These are phyloP conservation scores for Adelognathus sp. DNA, from an alignment of 2,888 invertebrate species.

Conservation along the genomic window DNA sequence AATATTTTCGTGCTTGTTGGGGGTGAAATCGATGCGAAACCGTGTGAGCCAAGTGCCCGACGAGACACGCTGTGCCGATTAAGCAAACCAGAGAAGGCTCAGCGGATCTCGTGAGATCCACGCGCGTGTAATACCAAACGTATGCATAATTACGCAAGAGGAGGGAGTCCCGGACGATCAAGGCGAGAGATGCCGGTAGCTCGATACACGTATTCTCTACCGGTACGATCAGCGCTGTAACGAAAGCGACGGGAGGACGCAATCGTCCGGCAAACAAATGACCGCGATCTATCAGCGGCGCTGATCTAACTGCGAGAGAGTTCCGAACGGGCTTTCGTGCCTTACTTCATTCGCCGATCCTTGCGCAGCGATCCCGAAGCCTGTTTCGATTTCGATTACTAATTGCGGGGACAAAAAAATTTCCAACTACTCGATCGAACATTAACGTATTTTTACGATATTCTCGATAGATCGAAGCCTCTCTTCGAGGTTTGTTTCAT, in stretches of 20 bases:
- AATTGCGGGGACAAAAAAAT: not conserved
- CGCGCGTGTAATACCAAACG: constrained; percentile 24
- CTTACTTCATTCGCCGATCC: not conserved
- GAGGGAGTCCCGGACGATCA: constrained; percentile 27
- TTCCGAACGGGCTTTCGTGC: not conserved
- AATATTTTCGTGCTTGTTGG: not conserved
- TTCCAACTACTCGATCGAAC: too few relatives aligned
- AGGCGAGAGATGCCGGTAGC: constrained; percentile 22
- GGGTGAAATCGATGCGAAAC: not conserved
- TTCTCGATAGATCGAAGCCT: too few relatives aligned
- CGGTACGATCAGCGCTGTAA: constrained; percentile 16
- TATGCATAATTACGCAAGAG: constrained; percentile 43
- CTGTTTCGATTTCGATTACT: not conserved
- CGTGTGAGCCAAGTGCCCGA: not conserved
- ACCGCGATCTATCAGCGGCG: constrained; percentile 75
- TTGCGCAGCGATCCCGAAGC: not conserved
- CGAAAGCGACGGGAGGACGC: constrained; percentile 63
- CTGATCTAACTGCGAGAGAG: constrained; percentile 58
- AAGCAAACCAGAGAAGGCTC: not conserved
- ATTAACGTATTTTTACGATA: too few relatives aligned
- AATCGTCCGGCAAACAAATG: constrained; percentile 74
- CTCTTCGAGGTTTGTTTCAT: too few relatives aligned
- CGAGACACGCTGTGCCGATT: not conserved
- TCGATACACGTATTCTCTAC: constrained; percentile 25
- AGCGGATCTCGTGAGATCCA: constrained; percentile 39